A percentile compares a stretch with the other conserved stretches of the same genome.
Conservation (phyloP, 2,797 vertebrate species). For the Pelobates cultripes region DNA sequence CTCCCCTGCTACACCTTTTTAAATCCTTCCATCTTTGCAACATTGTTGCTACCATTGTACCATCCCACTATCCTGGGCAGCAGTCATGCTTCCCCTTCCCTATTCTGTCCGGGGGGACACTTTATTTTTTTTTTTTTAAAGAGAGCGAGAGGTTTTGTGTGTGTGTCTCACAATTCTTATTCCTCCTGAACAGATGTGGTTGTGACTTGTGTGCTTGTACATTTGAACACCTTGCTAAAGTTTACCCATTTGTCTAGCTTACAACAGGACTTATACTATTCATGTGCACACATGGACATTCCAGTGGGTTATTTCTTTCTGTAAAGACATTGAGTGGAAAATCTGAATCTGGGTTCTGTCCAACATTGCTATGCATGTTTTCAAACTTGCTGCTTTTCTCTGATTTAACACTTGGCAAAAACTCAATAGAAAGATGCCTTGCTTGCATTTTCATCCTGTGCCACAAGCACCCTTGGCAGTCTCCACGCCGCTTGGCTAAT, state of each 20-base stretch:
- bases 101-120: no score
- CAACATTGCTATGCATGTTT: slow-evolving; percentile 37
- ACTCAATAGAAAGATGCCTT: slow-evolving; percentile 41
- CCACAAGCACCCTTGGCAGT: slow-evolving; percentile 37
- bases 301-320: slow-evolving; percentile 16
- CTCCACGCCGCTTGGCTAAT: slow-evolving; percentile 29
- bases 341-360: slow-evolving; percentile 26
- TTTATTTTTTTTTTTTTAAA: no score
- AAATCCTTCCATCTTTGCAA: no score
- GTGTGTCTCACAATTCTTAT: no score
- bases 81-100: no score
- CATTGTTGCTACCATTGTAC: no score
- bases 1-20: no score
- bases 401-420: slow-evolving; percentile 48
- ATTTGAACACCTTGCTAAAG: not conserved
- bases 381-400: slow-evolving; percentile 39
- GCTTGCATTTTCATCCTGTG: slow-evolving; percentile 48
- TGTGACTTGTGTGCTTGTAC: not conserved
- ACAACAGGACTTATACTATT: not conserved
- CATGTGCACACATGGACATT: not conserved
- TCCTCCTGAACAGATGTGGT: no score
- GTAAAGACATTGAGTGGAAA: slow-evolving; percentile 21
- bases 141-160: no score
- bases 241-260: not conserved
- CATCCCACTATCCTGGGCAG: no score